Evolutionary conservation across 2,113 vertebrate genomes (phyloP), one percentile per base, ranked within the genome.

Genomic region (Oxyura jamaicensis): DNA sequence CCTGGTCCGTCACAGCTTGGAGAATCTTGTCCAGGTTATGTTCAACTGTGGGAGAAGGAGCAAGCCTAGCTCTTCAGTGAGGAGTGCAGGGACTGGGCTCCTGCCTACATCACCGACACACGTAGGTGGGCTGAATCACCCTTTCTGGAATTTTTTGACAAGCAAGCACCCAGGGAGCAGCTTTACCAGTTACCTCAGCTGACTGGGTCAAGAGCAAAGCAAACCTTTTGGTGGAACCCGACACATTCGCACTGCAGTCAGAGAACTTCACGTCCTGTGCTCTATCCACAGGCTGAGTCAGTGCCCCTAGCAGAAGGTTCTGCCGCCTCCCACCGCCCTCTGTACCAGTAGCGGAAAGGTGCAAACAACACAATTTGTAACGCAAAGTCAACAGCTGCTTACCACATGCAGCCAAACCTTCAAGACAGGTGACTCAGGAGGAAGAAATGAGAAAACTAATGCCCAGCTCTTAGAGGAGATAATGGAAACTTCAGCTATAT

Each of bases 121-220:
- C 81, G 33, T 5, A 69, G 48, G 35, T 3, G 48, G 55, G 42
- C 66, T 87, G 36, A 67, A 74, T 44, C 89, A 81, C 25, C 62
- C 41, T 50, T 81, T 8, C 14, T 25, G 22, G 36, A 56, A 60
- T 39, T 42, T 52, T 85, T 19, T 69, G 63, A 58, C 31, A 15
- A 83, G 59, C 6, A 68, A 80, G 0, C 72, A 44, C 74, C 48
- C 1, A 0, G 44, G 36, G 39, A 93, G 65, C 69, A 82, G 80
- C 77, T 71, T 26, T 25, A 29, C 46, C 56, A 92, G 42, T 36
- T 73, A 28, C 84, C 87, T 48, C 26, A 58, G 69, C 19, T 91
- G 77, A 82, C 35, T 69, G 62, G 94, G 94, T 89, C 94, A 93
- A 95, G 74, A 91, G 84, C 81, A 94, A 92, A 89, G 74, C 68